A percentile compares a stretch with the other conserved stretches of the same genome.
Conservation (phyloP, 2,113 vertebrate genomes). For the Prolemur simus region DNA sequence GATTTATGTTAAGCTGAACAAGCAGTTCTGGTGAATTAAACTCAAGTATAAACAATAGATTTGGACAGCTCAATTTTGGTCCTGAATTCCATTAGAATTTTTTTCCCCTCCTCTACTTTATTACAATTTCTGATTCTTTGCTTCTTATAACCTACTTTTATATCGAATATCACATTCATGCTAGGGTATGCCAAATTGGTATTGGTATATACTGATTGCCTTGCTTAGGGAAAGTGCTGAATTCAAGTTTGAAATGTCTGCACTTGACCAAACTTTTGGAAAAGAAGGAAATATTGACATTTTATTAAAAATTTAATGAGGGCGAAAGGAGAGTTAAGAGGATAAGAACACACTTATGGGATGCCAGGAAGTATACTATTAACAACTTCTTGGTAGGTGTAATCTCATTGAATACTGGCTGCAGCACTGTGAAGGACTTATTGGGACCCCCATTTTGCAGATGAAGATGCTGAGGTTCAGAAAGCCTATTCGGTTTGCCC, state of each 20-base stretch:
- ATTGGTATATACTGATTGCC: not conserved
- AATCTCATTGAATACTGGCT: not conserved
- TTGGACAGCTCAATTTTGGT: slow-evolving; percentile 65
- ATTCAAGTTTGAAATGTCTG: slow-evolving; percentile 56
- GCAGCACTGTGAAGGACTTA: not conserved
- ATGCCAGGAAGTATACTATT: not conserved
- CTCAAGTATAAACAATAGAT: slow-evolving; percentile 69
- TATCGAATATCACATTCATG: slow-evolving; percentile 44
- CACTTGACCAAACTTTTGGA: slow-evolving; percentile 7
- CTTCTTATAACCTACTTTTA: slow-evolving; percentile 51
- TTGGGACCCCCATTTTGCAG: not conserved
- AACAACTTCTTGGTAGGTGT: not conserved
- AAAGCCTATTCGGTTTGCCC: not conserved
- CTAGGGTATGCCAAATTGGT: slow-evolving; percentile 32
- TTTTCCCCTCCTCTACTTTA: slow-evolving; percentile 40
- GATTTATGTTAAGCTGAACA: slow-evolving; percentile 76
- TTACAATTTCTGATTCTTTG: slow-evolving; percentile 67
- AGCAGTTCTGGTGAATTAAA: slow-evolving; percentile 76
- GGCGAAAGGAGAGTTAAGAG: not conserved
- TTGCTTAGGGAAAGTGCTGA: slow-evolving; percentile 33
- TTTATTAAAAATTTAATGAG: slow-evolving; percentile 15
- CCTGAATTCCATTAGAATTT: slow-evolving; percentile 62
- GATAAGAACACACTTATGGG: not conserved
- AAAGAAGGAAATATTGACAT: slow-evolving; percentile 4
- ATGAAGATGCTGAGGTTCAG: not conserved